Conservation (phyloP, 2,888 invertebrate species). For the Pammene aurita region DNA sequence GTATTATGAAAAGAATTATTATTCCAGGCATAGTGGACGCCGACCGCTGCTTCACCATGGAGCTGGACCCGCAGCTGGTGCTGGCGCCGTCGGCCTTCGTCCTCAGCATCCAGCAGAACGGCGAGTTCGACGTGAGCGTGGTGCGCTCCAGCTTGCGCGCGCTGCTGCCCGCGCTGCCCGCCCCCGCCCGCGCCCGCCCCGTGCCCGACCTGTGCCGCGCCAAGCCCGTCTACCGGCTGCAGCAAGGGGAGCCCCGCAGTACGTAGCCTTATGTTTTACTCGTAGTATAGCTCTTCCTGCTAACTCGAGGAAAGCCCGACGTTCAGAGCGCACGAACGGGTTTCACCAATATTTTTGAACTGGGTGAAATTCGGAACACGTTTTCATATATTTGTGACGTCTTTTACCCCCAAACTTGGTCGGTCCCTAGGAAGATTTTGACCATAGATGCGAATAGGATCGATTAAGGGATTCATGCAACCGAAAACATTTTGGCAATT, state of each 20-base stretch:
- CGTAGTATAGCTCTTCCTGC: no score
- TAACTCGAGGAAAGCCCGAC: no score
- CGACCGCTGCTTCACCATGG: slow-evolving; percentile 95
- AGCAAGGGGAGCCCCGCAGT: slow-evolving; percentile 1
- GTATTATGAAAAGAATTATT: no score
- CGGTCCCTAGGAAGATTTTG: no score
- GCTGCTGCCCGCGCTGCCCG: slow-evolving; percentile 85
- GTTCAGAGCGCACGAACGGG: no score
- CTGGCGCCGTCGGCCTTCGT: slow-evolving; percentile 85
- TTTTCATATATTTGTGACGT: no score
- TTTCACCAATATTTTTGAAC: no score
- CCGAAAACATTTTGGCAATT: no score
- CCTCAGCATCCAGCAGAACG: slow-evolving; percentile 88
- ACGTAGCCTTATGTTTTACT: not conserved
- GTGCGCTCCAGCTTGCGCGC: slow-evolving; percentile 89
- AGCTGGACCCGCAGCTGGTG: slow-evolving; percentile 89
- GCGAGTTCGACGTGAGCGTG: slow-evolving; percentile 90
- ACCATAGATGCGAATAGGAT: no score
- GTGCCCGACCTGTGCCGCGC: slow-evolving; percentile 19
- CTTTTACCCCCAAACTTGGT: no score
- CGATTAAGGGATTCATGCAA: no score
- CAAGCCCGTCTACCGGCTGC: slow-evolving; percentile 39
- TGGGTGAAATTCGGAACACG: no score
- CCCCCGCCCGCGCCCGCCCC: slow-evolving; percentile 82
- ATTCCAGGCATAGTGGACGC: slow-evolving; percentile 92